Evolutionary conservation across 2,113 vertebrate genomes (phyloP).

Genomic region (Prietella phreatophila): DNA sequence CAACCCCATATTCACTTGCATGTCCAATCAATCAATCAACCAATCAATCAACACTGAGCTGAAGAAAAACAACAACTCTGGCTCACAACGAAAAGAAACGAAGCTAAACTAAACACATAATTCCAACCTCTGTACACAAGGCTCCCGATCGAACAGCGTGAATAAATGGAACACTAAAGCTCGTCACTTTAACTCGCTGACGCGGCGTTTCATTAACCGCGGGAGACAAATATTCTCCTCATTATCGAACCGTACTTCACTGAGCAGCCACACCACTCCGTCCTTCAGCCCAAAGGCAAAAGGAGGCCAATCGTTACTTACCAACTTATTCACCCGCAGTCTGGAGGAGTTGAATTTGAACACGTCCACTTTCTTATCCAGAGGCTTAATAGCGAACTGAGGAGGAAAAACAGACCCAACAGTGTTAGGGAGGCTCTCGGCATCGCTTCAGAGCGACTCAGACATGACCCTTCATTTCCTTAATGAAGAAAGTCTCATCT

Average conservation of each 20-base stretch:
- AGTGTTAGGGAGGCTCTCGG: neutral
- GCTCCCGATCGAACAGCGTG: neutral
- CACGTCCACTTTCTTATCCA: constrained; percentile 94
- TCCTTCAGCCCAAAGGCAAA: neutral
- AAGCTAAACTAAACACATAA: neutral
- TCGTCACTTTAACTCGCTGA: neutral
- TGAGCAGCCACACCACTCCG: no score
- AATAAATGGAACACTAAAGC: neutral
- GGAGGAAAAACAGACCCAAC: neutral
- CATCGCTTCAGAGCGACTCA: neutral
- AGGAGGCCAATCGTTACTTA: constrained; percentile 65
- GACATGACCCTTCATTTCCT: neutral
- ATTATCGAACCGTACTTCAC: neutral
- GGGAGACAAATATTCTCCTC: neutral
- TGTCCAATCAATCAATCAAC: neutral
- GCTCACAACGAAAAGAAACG: neutral
- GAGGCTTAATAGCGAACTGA: constrained; percentile 94
- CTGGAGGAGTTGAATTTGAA: constrained; percentile 98
- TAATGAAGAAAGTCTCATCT: neutral
- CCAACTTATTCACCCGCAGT: constrained; percentile 91
- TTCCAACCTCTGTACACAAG: neutral
- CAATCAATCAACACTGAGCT: neutral
- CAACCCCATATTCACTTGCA: neutral
- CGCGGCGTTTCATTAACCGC: no score
- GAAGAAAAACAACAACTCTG: neutral